Base-by-base conservation (phyloP, 1,140 invertebrate genomes). In the Drosophila ambigua region DNA sequence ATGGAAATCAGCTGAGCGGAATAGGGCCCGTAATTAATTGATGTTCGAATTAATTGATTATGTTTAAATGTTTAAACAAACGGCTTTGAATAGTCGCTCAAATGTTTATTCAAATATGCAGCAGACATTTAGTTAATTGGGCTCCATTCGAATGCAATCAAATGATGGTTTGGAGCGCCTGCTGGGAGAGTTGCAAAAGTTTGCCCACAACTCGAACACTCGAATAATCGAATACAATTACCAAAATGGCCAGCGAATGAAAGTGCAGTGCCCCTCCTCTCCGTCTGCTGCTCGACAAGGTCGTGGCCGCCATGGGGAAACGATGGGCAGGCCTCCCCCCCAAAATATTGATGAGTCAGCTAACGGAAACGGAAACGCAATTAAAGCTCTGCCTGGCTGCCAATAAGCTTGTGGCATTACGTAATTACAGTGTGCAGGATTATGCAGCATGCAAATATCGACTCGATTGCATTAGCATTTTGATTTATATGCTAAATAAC, bases 301-400 rank as follows among this genome's bases (percentile, higher is more conserved):
- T 31, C 28, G 28, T 9, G 28, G 1, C 28, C 11, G 31, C 8
- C 31, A 2, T 28, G 6, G 7, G 28, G 28, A 7, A 7, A 28
- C 28, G 2, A 24, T 3, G 23, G 23, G 1, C 28, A 3, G 2
- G 8, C 28, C 8, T 8, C 8, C 35, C 35, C 11, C 11, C 35
- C 23, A 24, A 35, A 41, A 72, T 52, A 39, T 26, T 26, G 44
- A 51, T 64, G 45, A 73, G 48, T 78, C 71, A 55, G 54, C 23
- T 16, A 69, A 54, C 77, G 81, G 62, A 85, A 87, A 72, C 43
- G 74, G 78, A 87, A 85, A 75, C 55, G 76, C 67, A 78, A 84
- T 83, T 84, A 76, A 76, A 63, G 48, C 65, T 51, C 61, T 61
- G 48, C 66, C 57, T 45, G 61, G 51, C 51, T 16, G 20, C 20